These are phyloP conservation scores for Myiotriccus ornatus DNA, from an alignment of 2,797 vertebrate genomes.

Conservation along the genomic window DNA sequence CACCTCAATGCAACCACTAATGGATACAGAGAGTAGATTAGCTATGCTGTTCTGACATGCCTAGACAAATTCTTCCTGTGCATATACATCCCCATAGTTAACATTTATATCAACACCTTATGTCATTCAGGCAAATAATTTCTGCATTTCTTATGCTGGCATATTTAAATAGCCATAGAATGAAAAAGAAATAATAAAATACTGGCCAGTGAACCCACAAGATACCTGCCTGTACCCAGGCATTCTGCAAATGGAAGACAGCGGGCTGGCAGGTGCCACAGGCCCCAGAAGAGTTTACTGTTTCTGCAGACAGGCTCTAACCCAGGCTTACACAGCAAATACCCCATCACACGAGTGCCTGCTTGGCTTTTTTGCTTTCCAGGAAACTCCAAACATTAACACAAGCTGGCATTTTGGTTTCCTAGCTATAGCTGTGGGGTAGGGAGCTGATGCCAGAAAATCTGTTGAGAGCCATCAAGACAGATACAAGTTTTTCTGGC, in stretches of 20 bases:
- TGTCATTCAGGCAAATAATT: background rate
- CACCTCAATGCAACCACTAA: background rate
- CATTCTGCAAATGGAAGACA: background rate
- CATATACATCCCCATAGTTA: background rate
- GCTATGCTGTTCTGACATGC: background rate
- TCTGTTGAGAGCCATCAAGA: background rate
- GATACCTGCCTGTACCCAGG: background rate
- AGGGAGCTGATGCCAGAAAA: constrained; percentile 12
- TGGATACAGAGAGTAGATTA: background rate
- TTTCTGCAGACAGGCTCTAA: background rate
- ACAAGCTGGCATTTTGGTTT: constrained; percentile 13
- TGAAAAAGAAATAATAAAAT: background rate
- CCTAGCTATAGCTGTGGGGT: background rate
- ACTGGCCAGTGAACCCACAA: background rate
- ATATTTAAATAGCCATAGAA: background rate
- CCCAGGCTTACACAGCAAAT: background rate
- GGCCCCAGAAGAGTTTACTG: too few relatives aligned
- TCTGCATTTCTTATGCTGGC: background rate
- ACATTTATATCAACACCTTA: background rate
- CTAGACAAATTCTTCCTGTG: background rate
- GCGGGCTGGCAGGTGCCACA: background rate
- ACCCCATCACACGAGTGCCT: rapidly evolving
- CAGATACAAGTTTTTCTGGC: background rate
- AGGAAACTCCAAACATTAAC: constrained; percentile 8
- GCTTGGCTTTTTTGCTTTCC: background rate